Conservation (phyloP, 2,113 vertebrate species). For the Phyllostomus discolor region DNA sequence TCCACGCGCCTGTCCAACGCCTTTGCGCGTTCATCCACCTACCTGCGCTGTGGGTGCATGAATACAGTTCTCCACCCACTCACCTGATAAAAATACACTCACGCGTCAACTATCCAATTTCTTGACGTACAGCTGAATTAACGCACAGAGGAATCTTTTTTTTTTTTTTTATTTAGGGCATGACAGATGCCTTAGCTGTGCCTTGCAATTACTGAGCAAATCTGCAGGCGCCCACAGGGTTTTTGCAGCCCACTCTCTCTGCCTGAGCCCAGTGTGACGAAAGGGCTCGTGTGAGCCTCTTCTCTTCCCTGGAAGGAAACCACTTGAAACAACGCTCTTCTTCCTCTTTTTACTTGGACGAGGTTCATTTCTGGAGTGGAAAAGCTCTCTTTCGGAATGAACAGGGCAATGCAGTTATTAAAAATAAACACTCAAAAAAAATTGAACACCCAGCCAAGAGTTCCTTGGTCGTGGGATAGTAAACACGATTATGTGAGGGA, state of each 20-base stretch:
- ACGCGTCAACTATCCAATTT: neutral
- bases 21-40: neutral
- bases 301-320: neutral
- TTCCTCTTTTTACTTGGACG: neutral
- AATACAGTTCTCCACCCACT: neutral
- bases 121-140: slow-evolving; percentile 1
- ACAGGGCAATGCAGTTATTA: neutral
- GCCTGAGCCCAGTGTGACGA: too few species aligned
- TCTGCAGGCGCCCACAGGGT: neutral
- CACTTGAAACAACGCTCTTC: neutral
- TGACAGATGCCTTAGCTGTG: neutral
- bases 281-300: neutral
- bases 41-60: neutral
- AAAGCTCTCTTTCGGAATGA: neutral
- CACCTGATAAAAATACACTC: slow-evolving; percentile 27
- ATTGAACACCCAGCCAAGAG: neutral
- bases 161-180: neutral
- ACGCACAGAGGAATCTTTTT: neutral
- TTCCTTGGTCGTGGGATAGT: neutral
- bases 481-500: neutral
- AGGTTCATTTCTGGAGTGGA: slow-evolving; percentile 26
- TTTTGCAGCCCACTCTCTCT: neutral
- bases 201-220: neutral
- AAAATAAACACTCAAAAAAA: neutral
- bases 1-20: neutral